Evolutionary conservation across 2,888 invertebrate species (phyloP), one percentile per base, ranked within the genome.

Genomic region (Cerceris rybyensis): DNA sequence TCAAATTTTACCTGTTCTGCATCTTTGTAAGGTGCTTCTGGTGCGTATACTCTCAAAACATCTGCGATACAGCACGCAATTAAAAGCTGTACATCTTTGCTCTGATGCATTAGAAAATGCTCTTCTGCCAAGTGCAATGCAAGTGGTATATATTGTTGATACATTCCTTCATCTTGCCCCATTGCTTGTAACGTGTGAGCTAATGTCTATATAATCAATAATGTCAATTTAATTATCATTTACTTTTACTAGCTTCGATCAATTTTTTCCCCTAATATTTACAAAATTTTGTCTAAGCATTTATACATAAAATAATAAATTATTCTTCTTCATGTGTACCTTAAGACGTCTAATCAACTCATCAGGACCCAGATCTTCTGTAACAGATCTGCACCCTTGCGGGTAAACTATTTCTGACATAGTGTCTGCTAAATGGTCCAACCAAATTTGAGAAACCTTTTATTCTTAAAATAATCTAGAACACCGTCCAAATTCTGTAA

Each of bases 51-150:
- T 75, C 99, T 94, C 82, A 99, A 95, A 46, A 99, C 98, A 93
- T 99, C 99, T 7, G 99, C 99, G 89, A 99, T 98, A 92, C 99
- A 99, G 93, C 99, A 99, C 0, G 99, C 99, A 76, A 98, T 97
- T 49, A 99, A 94, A 65, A 99, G 94, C 91, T 98, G 97, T 0
- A 99, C 98, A 93, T 99, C 99, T 84, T 97, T 95, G 75, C 97
- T 98, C 58, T 95, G 94, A 93, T 99, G 98, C 80, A 96, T 95
- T 84, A 99, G 94, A 92, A 98, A 99, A 92, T 96, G 96, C 87
- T 99, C 98, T 87, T 98, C 97, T 0, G 98, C 98, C 85, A 99
- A 93, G 93, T 98, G 98, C 68, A 99, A 93, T 6, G 99, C 98
- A 87, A 99, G 93, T 0, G 98, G 98, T 83, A 98, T 97, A 93